phyloP scores from a whole-genome alignment of 2,113 vertebrate genomes.

The Callocephalon fimbriatum region DNA sequence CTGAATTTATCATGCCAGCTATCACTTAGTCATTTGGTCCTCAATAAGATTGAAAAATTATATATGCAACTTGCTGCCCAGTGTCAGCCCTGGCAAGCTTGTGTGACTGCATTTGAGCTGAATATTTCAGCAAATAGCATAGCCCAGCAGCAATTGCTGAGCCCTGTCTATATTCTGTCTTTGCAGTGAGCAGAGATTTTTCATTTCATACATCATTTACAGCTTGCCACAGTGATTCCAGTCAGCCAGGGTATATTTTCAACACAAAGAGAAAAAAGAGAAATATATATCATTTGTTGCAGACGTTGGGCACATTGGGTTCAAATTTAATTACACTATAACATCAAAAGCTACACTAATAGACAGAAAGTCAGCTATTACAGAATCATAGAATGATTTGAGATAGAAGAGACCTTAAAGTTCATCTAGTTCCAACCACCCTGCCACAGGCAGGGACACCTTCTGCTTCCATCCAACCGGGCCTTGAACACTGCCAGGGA shows the following conservation, averaged over 20 bases:
- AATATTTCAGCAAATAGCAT: conserved; percentile 70
- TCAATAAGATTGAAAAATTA: conserved; percentile 39
- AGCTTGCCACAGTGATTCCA: conserved; percentile 66
- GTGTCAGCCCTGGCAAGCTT: conserved; percentile 32
- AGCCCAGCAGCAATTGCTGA: conserved; percentile 54
- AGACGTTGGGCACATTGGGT: conserved; percentile 16
- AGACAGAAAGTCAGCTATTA: conserved; percentile 24
- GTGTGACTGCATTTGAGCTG: conserved; percentile 39
- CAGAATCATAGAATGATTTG: background rate
- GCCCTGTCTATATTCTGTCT: conserved; percentile 50
- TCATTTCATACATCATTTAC: conserved; percentile 77
- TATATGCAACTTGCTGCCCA: conserved; percentile 36
- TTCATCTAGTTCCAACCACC: background rate
- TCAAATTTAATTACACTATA: conserved; percentile 66
- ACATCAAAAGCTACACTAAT: conserved; percentile 46
- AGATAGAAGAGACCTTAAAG: background rate
- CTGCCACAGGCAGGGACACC: background rate
- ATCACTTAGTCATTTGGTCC: conserved; percentile 25
- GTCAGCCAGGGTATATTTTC: conserved; percentile 55
- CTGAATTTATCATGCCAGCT: background rate
- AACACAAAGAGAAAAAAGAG: conserved; percentile 46
- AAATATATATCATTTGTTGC: conserved; percentile 63
- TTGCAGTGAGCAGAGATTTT: conserved; percentile 59
- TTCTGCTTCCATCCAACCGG: background rate
- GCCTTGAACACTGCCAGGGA: background rate